Base-by-base conservation (phyloP, 2,113 vertebrate genomes). In the Lamprotornis superbus region DNA sequence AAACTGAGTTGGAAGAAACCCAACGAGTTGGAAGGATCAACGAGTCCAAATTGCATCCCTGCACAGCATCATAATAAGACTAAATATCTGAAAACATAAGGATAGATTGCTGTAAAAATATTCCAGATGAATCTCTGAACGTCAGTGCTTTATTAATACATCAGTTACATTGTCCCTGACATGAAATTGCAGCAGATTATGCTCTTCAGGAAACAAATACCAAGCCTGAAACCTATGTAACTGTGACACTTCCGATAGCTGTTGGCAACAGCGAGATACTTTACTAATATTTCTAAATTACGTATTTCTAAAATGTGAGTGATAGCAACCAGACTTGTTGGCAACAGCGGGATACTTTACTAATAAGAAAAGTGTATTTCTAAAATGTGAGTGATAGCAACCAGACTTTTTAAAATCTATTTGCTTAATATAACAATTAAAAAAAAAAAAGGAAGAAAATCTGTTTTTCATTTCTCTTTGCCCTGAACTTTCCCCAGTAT, bases 331-430 rank as follows among this genome's bases (percentile, higher is more conserved):
- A 94, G 67, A 37, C 69, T 87, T 93, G 42, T 42, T 95, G 63
- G 53, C 56, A 87, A 65, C 49, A 76, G 37, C 40, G 82, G 46
- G 31, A 82, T 87, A 86, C n/a, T 69, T 90, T 77, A 67, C 33
- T 91, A 94, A 91, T 53, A 69, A 40, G n/a, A 82, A 81, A 89
- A 61, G 5, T 59, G 20, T 69, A n/a, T 87, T 93, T 79, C 82
- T 87, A 83, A 94, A 91, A 87, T 44, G 50, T 57, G 57, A 82
- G 65, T 82, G 84, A 93, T 80, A 87, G 57, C 59, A 95, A 73
- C 28, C 53, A 94, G 65, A 35, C 69, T 87, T 94, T 86, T 65
- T 44, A 25, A 27, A 83, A 69, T 87, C 23, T 50, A 61, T 87
- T 76, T 85, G 6, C 69, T 83, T 85, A 87, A 93, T 73, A 76